A percentile compares a stretch with the other conserved stretches of the same genome.
These are phyloP conservation scores for Cairina moschata DNA, from an alignment of 2,113 vertebrate species.

Conservation along the genomic window DNA sequence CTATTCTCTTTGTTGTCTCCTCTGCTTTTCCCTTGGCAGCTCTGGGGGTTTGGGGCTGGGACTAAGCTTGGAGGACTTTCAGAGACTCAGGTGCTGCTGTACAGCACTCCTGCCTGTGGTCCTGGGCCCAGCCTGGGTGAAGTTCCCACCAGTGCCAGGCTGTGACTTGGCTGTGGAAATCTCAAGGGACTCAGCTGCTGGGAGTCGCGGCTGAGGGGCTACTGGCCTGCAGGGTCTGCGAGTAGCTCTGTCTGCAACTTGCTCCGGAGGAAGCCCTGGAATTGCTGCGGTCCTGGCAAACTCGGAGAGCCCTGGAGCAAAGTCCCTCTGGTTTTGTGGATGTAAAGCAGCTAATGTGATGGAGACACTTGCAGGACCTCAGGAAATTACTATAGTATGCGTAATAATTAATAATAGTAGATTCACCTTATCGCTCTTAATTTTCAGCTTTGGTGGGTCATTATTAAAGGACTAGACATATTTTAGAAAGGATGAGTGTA, in stretches of 20 bases:
- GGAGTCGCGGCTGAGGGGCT: background rate
- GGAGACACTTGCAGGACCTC: background rate
- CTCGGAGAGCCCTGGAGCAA: background rate
- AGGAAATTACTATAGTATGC: background rate
- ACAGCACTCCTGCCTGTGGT: background rate
- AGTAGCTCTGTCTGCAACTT: background rate
- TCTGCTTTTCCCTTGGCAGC: background rate
- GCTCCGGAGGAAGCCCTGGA: background rate
- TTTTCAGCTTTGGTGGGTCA: constrained; percentile 23
- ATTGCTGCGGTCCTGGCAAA: background rate
- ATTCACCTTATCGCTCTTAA: background rate
- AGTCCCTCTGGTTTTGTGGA: rapidly evolving
- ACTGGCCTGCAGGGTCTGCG: background rate
- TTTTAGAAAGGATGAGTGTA: constrained; percentile 52
- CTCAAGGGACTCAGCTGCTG: background rate
- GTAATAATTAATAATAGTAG: background rate
- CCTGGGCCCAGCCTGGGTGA: background rate
- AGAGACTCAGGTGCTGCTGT: background rate
- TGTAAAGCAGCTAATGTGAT: background rate
- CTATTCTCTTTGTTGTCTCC: background rate
- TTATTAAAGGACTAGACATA: constrained; percentile 55
- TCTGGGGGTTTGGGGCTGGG: background rate
- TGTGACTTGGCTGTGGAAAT: background rate
- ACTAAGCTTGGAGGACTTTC: background rate
- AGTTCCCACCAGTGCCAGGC: rapidly evolving